Conservation (phyloP, 1,140 invertebrate genomes). For the Periplaneta americana region DNA sequence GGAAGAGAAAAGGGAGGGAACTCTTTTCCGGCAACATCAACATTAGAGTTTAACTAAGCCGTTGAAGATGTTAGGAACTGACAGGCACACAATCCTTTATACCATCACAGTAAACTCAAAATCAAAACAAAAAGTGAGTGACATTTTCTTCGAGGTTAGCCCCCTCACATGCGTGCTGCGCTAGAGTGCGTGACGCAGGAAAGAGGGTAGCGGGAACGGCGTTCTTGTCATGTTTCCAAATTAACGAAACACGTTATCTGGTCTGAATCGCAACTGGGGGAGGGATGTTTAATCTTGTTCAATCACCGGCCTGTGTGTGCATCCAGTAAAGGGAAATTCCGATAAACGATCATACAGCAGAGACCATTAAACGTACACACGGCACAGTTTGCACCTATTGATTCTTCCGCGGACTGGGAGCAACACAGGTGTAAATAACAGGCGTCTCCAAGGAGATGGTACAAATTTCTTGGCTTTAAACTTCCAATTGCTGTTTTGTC, state of each 20-base stretch:
- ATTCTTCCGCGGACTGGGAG: background rate
- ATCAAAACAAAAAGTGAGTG: background rate
- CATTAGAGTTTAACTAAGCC: too few species aligned
- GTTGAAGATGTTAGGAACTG: too few species aligned
- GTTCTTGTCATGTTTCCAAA: background rate
- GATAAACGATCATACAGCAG: background rate
- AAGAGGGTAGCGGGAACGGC: background rate
- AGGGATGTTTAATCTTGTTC: background rate
- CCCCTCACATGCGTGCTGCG: background rate
- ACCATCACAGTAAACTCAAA: too few species aligned
- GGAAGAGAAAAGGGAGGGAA: too few species aligned
- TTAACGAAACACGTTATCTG: background rate
- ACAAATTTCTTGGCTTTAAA: too few species aligned
- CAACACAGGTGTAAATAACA: background rate
- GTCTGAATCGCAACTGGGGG: too few species aligned
- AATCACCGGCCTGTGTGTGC: background rate
- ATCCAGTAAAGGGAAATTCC: background rate
- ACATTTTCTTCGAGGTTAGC: background rate
- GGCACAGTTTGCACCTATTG: background rate
- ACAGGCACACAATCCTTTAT: too few species aligned
- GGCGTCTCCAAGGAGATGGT: too few species aligned
- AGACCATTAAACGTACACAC: background rate
- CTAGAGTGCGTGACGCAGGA: too few species aligned
- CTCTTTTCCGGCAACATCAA: too few species aligned
- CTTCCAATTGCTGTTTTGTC: too few species aligned